Conservation (phyloP, 2,888 invertebrate species). For the Parnassius orleans region DNA sequence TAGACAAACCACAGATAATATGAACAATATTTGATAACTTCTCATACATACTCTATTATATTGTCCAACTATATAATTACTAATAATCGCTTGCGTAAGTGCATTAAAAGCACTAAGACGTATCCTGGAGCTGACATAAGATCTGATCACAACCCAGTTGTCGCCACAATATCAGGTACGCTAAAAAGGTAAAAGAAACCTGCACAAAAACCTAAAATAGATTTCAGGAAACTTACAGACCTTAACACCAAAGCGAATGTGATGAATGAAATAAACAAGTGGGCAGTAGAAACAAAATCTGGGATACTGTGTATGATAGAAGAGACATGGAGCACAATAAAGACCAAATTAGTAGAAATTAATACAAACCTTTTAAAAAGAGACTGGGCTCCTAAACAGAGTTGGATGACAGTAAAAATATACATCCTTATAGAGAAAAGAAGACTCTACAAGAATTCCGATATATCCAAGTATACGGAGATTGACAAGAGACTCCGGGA, state of each 20-base stretch:
- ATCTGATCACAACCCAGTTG: constrained; percentile 3
- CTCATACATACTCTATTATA: too few species aligned
- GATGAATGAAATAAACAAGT: constrained; percentile 1
- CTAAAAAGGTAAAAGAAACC: not conserved
- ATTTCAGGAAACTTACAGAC: not conserved
- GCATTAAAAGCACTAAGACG: too few species aligned
- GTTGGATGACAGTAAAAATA: not conserved
- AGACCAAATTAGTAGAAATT: not conserved
- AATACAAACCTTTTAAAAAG: not conserved
- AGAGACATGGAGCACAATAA: not conserved
- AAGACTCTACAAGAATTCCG: not conserved
- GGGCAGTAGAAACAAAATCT: too few species aligned
- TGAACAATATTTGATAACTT: too few species aligned
- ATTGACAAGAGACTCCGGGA: not conserved
- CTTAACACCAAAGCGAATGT: not conserved
- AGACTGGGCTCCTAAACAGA: not conserved
- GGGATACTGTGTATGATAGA: not conserved
- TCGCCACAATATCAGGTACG: not conserved
- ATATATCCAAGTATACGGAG: too few species aligned
- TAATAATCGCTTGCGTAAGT: constrained; percentile 14
- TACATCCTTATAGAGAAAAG: not conserved
- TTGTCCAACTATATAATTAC: constrained; percentile 27
- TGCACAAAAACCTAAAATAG: not conserved
- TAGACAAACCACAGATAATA: too few species aligned
- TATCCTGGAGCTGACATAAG: constrained; percentile 6